phyloP scores from a whole-genome alignment of 1,140 invertebrate species.

The Drosophila truncata region DNA sequence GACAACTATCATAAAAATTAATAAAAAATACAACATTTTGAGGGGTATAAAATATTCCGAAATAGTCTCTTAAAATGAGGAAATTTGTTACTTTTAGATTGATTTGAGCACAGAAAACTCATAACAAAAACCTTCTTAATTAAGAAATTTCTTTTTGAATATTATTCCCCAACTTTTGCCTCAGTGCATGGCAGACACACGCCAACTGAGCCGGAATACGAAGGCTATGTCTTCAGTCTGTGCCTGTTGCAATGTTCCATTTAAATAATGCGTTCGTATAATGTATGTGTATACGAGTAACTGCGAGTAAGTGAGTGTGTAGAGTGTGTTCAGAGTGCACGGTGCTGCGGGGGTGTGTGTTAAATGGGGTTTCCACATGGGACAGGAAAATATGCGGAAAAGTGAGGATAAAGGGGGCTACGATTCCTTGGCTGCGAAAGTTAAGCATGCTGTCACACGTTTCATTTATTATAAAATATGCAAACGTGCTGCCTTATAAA shows the following conservation, averaged over 20 bases:
- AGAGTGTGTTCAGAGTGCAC: conserved; percentile 20
- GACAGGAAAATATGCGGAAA: neutral
- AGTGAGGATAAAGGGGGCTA: neutral
- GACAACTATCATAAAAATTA: no score
- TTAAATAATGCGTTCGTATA: conserved; percentile 67
- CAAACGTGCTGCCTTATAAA: conserved; percentile 63
- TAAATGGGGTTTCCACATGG: conserved; percentile 15
- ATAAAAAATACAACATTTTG: no score
- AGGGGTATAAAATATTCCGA: no score
- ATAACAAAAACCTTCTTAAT: no score
- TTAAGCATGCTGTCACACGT: conserved; percentile 81
- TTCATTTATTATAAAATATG: conserved; percentile 83
- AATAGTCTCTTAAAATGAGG: accelerated
- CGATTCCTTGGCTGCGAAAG: conserved; percentile 47
- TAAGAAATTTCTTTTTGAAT: neutral
- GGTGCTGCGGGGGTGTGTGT: conserved; percentile 9
- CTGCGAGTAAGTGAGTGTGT: conserved; percentile 12
- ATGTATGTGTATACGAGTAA: conserved; percentile 20
- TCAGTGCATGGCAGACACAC: conserved; percentile 23
- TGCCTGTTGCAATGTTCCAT: conserved; percentile 65
- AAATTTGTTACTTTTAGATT: no score
- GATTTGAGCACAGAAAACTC: neutral
- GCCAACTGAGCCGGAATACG: conserved; percentile 10
- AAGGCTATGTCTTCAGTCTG: conserved; percentile 3
- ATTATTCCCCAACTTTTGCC: neutral